Conservation (phyloP, 2,113 vertebrate species). For the Triplophysa siluroides region DNA sequence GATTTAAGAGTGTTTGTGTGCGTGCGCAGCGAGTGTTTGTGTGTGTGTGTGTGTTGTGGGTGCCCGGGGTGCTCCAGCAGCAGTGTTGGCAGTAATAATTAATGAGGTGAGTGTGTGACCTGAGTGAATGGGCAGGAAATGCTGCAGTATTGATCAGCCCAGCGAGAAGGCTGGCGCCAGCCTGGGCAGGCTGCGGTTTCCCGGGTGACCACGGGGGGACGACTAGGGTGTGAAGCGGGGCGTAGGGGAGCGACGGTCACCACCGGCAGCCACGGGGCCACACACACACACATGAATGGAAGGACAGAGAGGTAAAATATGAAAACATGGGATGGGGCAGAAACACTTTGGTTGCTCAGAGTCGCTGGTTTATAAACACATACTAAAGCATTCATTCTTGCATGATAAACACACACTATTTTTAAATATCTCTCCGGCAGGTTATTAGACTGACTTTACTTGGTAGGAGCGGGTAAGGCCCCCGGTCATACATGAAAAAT, state of each 20-base stretch:
- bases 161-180: slow-evolving; percentile 89
- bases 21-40: background rate
- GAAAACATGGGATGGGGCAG: background rate
- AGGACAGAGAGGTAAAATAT: background rate
- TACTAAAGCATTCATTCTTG: background rate
- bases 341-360: background rate
- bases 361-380: too few species aligned
- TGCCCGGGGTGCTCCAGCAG: slow-evolving; percentile 85
- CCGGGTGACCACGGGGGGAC: slow-evolving; percentile 73
- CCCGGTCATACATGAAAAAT: slow-evolving; percentile 73
- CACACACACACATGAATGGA: slow-evolving; percentile 46
- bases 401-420: background rate
- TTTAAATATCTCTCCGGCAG: background rate
- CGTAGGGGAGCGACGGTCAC: slow-evolving; percentile 68
- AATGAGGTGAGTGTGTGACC: slow-evolving; percentile 91
- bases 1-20: slow-evolving; percentile 10
- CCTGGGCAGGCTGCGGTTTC: slow-evolving; percentile 94
- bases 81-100: slow-evolving; percentile 96
- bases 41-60: slow-evolving; percentile 39
- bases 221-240: slow-evolving; percentile 63
- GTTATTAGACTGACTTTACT: background rate
- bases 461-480: slow-evolving; percentile 60
- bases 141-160: slow-evolving; percentile 94
- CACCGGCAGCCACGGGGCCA: slow-evolving; percentile 42
- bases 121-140: slow-evolving; percentile 99